Evolutionary conservation across 2,113 vertebrate genomes (phyloP).

Genomic region (Grammomys dolichurus): DNA sequence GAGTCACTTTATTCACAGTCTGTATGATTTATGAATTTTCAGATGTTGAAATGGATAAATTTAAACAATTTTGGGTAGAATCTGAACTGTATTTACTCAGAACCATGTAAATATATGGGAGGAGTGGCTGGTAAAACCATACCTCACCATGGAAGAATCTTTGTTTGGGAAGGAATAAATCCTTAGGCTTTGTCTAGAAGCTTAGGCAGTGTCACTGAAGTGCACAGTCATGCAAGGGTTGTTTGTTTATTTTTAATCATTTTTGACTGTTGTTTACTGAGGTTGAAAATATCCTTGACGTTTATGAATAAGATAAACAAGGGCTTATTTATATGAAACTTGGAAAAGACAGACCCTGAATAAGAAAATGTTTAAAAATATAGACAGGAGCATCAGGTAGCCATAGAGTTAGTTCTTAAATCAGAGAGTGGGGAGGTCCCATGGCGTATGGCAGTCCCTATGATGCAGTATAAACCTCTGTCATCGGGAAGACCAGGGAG

Average conservation of each 20-base stretch:
- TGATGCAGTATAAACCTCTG: background rate
- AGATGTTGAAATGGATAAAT: slow-evolving; percentile 51
- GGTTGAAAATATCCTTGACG: background rate
- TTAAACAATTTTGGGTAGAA: slow-evolving; percentile 57
- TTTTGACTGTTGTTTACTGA: slow-evolving; percentile 42
- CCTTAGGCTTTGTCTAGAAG: slow-evolving; percentile 49
- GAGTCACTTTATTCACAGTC: slow-evolving; percentile 29
- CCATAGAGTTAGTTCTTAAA: background rate
- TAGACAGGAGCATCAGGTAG: slow-evolving; percentile 23
- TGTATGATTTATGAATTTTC: slow-evolving; percentile 62
- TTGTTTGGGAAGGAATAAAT: slow-evolving; percentile 45
- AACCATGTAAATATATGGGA: slow-evolving; percentile 46
- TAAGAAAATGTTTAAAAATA: slow-evolving; percentile 35
- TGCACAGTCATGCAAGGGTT: background rate
- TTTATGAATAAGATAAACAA: slow-evolving; percentile 45
- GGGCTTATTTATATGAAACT: background rate
- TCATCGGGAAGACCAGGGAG: background rate
- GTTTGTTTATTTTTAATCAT: slow-evolving; percentile 1
- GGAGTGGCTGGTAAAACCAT: slow-evolving; percentile 52
- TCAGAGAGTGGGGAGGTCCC: background rate
- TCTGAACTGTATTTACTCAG: slow-evolving; percentile 56
- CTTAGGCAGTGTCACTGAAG: slow-evolving; percentile 23
- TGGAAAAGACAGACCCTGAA: slow-evolving; percentile 29
- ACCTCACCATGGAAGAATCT: slow-evolving; percentile 55
- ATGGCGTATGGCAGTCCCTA: background rate